Evolutionary conservation across 1,140 invertebrate species (phyloP).

Genomic region (Pachyrhynchus sulphureomaculatus): DNA sequence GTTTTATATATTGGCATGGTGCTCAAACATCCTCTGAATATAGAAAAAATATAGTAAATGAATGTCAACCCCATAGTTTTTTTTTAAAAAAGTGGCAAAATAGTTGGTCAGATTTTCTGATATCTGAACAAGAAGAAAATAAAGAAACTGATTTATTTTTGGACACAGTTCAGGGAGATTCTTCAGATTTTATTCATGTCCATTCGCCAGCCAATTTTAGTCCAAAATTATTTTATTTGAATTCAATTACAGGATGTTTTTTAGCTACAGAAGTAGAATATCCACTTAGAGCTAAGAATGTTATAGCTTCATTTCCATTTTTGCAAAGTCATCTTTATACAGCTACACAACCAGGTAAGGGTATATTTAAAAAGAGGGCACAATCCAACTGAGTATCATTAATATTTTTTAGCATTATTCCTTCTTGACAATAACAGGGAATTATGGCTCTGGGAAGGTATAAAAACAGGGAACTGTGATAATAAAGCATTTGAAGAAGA

Average conservation of each 20-base stretch:
- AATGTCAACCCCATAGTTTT: background rate
- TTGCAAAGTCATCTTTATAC: constrained; percentile 37
- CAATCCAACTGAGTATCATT: too few relatives aligned
- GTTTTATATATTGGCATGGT: constrained; percentile 32
- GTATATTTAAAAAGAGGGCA: background rate
- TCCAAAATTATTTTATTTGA: constrained; percentile 38
- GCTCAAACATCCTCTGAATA: background rate
- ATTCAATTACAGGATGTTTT: constrained; percentile 34
- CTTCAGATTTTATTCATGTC: constrained; percentile 14
- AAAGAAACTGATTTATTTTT: constrained; percentile 22
- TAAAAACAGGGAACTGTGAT: background rate
- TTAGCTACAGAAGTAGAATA: constrained; percentile 35
- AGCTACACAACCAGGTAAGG: constrained; percentile 34
- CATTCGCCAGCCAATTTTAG: constrained; percentile 16
- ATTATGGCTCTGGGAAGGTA: constrained; percentile 38
- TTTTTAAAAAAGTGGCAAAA: constrained; percentile 1
- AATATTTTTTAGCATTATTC: constrained; percentile 35
- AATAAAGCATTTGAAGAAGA: constrained; percentile 11
- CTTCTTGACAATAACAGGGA: constrained; percentile 34
- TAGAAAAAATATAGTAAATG: constrained; percentile 5
- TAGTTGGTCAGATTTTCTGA: constrained; percentile 14
- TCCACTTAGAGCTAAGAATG: constrained; percentile 18
- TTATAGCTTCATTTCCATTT: constrained; percentile 35
- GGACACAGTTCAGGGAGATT: constrained; percentile 4
- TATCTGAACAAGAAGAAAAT: constrained; percentile 17